Percentiles rank a stretch among this genome's conserved stretches.
These are phyloP conservation scores for Hermatobates lingyangjiaoensis DNA, from an alignment of 1,140 invertebrate species.

Conservation along the genomic window DNA sequence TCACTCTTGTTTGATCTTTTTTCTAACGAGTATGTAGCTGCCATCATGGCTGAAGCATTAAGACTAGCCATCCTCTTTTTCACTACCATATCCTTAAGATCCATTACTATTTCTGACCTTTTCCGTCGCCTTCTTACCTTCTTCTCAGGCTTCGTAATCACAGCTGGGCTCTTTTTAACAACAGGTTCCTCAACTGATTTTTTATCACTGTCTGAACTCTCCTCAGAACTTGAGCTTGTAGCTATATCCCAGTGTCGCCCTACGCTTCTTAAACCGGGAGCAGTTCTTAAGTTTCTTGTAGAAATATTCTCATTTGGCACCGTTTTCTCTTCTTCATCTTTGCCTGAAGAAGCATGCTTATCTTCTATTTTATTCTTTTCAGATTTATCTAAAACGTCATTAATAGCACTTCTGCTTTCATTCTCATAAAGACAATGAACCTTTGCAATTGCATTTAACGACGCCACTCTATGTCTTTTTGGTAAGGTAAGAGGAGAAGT, in stretches of 20 bases:
- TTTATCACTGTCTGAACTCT: conserved; percentile 23
- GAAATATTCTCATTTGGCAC: conserved; percentile 13
- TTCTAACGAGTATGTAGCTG: conserved; percentile 66
- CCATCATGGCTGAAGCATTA: conserved; percentile 79
- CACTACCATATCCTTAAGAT: conserved; percentile 70
- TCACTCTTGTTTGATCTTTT: conserved; percentile 36
- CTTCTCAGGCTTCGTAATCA: conserved; percentile 17
- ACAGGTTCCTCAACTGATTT: conserved; percentile 14
- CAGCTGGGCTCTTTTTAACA: conserved; percentile 6
- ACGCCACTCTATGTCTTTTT: conserved; percentile 65
- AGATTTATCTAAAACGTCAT: conserved; percentile 11
- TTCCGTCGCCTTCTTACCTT: conserved; percentile 28
- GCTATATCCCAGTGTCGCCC: conserved; percentile 67
- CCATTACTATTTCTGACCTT: conserved; percentile 52
- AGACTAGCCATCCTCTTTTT: conserved; percentile 80
- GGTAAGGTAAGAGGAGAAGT: conserved; percentile 41
- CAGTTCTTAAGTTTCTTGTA: conserved; percentile 43
- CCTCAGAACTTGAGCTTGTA: conserved; percentile 26
- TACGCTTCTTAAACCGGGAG: conserved; percentile 50
- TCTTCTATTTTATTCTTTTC: neutral
- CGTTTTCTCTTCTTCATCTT: conserved; percentile 16
- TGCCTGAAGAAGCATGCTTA: conserved; percentile 1
- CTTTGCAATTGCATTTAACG: conserved; percentile 75
- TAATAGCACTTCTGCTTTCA: conserved; percentile 32
- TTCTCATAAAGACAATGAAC: conserved; percentile 82